Evolutionary conservation across 2,797 vertebrate genomes (phyloP), one percentile per base, ranked within the genome.

Genomic region (Microchirus variegatus): DNA sequence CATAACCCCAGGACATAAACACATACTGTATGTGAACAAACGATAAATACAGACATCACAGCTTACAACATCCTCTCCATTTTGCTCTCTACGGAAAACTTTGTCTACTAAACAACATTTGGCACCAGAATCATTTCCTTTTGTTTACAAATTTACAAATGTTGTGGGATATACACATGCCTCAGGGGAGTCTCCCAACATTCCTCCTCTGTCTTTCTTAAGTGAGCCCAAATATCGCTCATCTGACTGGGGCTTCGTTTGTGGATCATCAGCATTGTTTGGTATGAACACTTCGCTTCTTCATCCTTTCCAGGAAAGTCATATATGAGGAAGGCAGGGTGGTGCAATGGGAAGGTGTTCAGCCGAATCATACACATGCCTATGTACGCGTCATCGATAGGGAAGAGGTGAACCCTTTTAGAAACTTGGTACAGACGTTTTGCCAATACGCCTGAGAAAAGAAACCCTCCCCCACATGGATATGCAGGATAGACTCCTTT

Each of bases 371-470:
- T 87, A 67, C 91, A 94, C 92, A 93, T 90, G 12, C 94, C 94
- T 3, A 93, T 61, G 2, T 84, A 94, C 15, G 93, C 92, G 0
- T 94, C 92, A 2, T 94, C 92, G 3, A 93, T 94, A 45, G 94
- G 94, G 67, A 84, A 94, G 26, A 95, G 87, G 80, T 91, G 68
- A 67, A 94, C 64, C 18, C 78, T 91, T 70, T 84, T 85, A 13
- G 94, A 93, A 17, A 92, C 52, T 9, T 52, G 1, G 11, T 81
- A 48, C 0, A 94, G 87, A 11, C 73, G 87, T n/a, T 60, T 68
- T 51, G 87, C 52, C 75, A 95, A 40, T 53, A 78, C 60, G 42
- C 91, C 91, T 0, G 94, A 95, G 73, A 93, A 94, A 35, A 94
- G 59, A 66, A 93, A 75, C 0, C 93, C 93, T 42, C 90, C 92